Evolutionary conservation across 2,888 invertebrate species (phyloP).

Genomic region (Microplitis deprimator): DNA sequence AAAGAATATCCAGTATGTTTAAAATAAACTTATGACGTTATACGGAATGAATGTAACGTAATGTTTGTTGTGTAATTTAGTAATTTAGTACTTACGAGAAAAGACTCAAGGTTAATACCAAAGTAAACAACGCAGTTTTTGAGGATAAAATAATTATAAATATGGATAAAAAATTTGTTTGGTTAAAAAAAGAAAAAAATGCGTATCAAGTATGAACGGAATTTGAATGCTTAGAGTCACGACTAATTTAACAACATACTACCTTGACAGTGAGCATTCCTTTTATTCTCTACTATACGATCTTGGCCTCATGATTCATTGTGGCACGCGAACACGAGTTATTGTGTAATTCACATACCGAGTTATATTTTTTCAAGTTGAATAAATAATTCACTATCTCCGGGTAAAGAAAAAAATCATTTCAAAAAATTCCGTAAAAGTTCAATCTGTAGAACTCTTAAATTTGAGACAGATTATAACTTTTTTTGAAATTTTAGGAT

Average conservation of each 20-base stretch:
- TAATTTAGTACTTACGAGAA: background rate
- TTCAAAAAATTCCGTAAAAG: too few species aligned
- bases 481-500: too few species aligned
- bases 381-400: background rate
- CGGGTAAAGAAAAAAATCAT: too few species aligned
- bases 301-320: constrained; percentile 29
- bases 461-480: too few species aligned
- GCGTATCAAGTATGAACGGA: background rate
- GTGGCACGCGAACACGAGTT: constrained; percentile 2
- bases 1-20: background rate
- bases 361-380: background rate
- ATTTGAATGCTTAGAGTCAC: background rate
- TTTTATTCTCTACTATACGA: constrained; percentile 10
- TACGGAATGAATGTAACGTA: background rate
- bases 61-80: constrained; percentile 8
- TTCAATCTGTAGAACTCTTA: too few species aligned
- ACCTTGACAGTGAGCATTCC: constrained; percentile 14
- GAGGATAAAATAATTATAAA: background rate
- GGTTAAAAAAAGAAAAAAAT: background rate
- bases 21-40: background rate
- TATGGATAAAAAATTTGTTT: background rate
- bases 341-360: background rate
- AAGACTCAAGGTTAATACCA: background rate
- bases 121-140: background rate
- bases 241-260: constrained; percentile 6